Evolutionary conservation across 2,797 vertebrate species (phyloP).

Genomic region (Tragopan temminckii): DNA sequence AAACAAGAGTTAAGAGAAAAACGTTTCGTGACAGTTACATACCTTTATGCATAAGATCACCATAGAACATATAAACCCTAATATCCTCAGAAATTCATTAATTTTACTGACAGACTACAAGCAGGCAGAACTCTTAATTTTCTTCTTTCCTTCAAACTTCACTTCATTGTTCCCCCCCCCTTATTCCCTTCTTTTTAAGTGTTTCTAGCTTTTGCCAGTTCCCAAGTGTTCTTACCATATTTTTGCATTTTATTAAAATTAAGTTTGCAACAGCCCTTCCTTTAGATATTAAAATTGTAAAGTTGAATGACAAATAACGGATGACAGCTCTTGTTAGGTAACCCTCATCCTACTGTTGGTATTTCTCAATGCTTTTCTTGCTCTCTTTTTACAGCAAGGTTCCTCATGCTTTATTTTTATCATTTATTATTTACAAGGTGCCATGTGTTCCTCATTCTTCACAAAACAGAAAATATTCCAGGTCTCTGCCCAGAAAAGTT

Average conservation of each 20-base stretch:
- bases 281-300: background rate
- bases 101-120: background rate
- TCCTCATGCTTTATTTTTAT: conserved; percentile 55
- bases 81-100: background rate
- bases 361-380: background rate
- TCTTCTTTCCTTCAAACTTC: background rate
- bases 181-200: background rate
- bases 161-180: background rate
- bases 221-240: background rate
- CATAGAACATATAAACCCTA: background rate
- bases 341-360: background rate
- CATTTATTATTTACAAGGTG: conserved; percentile 57
- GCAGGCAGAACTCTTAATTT: background rate
- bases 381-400: background rate
- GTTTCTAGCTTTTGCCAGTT: background rate
- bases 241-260: background rate
- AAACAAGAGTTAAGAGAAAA: background rate
- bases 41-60: background rate
- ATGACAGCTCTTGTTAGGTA: background rate
- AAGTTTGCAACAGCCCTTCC: background rate
- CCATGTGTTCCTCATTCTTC: conserved; percentile 5
- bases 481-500: background rate
- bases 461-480: background rate
- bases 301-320: background rate
- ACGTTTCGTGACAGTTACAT: background rate